Evolutionary conservation across 2,888 invertebrate genomes (phyloP), one percentile per base, ranked within the genome.

Genomic region (Ichneumoninae sp.): DNA sequence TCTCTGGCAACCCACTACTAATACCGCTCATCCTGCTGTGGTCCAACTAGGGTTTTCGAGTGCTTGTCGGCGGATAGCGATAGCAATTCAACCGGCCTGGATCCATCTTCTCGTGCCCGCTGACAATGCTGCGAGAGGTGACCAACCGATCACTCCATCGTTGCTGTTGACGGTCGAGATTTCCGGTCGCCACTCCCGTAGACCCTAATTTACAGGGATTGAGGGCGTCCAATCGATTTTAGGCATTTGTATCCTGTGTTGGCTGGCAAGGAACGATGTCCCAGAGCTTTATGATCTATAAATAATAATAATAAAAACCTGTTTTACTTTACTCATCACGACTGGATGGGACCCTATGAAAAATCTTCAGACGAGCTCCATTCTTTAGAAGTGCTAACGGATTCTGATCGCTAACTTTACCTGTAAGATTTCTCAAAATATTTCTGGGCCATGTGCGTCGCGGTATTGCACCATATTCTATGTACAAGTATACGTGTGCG

Each of bases 1-100:
- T 73, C 73, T 73, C 73, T 47, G 73, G 73, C 60, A 63, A 73
- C 73, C 73, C 47, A 60, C 60, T 73, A n/a, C 60, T 63, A 63
- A 73, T 63, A 47, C 73, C 44, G 60, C 73, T 73, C 73, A 73
- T 73, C 57, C 44, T 47, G 60, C 73, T 40, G 44, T 44, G 60
- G 60, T 22, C 60, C 60, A 47, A 60, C 60, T 16, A n/a, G 60
- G 26, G 30, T 22, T 44, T 60, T 60, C n/a, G 44, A 73, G 73
- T 44, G 73, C 60, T 73, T 19, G 60, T 44, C 60, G 13, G 30
- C 44, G 30, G 60, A 60, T 73, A 60, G 40, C 44, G 16, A 26
- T 3, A 26, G 60, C 57, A 60, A 63, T 40, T 60, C 60, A 47
- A 57, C 26, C 40, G 16, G 30, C 10, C n/a, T 63, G 60, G 44